A percentile compares a stretch with the other conserved stretches of the same genome.
These are phyloP conservation scores for Brachynemurus nebulosus DNA, from an alignment of 2,888 invertebrate genomes.

Conservation along the genomic window DNA sequence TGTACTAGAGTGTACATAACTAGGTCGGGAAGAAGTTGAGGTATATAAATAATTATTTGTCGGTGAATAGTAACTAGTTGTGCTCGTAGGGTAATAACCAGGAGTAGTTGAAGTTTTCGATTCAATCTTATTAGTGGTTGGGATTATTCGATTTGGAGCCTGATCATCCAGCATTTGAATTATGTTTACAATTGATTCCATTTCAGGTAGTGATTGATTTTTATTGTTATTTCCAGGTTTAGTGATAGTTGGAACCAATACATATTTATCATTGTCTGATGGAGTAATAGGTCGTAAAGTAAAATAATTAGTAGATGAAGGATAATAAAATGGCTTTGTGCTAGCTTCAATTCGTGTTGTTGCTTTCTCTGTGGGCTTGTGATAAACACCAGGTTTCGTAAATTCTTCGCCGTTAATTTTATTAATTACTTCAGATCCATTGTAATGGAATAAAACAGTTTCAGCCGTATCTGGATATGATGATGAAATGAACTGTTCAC, in stretches of 20 bases:
- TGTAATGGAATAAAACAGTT: slow-evolving; percentile 43
- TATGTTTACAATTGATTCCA: slow-evolving; percentile 43
- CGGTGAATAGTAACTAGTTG: slow-evolving; percentile 6
- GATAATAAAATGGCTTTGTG: slow-evolving; percentile 8
- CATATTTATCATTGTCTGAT: slow-evolving; percentile 35
- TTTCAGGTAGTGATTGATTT: slow-evolving; percentile 29
- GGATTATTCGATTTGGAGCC: slow-evolving; percentile 31
- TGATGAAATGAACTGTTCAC: slow-evolving; percentile 7
- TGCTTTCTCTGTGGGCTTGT: slow-evolving; percentile 17
- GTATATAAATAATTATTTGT: too few relatives aligned
- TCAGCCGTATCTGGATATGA: slow-evolving; percentile 36
- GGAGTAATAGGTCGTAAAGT: slow-evolving; percentile 24
- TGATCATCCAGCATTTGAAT: slow-evolving; percentile 46
- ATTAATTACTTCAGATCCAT: slow-evolving; percentile 41
- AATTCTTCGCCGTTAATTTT: slow-evolving; percentile 28
- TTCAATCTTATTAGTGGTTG: slow-evolving; percentile 20
- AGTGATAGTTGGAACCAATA: slow-evolving; percentile 41
- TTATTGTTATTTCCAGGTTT: slow-evolving; percentile 22
- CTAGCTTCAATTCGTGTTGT: slow-evolving; percentile 8
- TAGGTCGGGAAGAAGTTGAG: too few relatives aligned
- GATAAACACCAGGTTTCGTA: too few relatives aligned
- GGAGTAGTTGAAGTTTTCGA: slow-evolving; percentile 27
- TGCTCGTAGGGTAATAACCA: slow-evolving; percentile 30
- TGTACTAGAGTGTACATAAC: slow-evolving; percentile 27
- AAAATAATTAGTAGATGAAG: slow-evolving; percentile 18